A percentile compares a stretch with the other conserved stretches of the same genome.
Evolutionary conservation across 2,113 vertebrate species (phyloP).

Genomic region (Zootoca vivipara): DNA sequence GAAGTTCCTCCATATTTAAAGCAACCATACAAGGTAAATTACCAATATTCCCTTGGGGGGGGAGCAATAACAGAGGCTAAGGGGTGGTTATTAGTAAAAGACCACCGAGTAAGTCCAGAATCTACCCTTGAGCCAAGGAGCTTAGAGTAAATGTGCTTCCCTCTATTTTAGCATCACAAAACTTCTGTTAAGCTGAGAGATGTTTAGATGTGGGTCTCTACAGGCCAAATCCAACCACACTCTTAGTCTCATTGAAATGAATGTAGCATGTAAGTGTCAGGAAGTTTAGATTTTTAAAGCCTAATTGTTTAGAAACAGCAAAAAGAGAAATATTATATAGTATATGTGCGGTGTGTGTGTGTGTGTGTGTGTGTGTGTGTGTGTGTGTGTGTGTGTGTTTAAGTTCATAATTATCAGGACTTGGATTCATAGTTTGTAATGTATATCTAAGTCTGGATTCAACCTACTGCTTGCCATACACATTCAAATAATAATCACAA

Average conservation of each 20-base stretch:
- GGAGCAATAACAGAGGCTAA: not conserved
- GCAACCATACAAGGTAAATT: not conserved
- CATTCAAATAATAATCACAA: slow-evolving; percentile 20
- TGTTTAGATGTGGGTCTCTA: not conserved
- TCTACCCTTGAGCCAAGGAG: not conserved
- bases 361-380: not conserved
- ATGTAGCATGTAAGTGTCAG: not conserved
- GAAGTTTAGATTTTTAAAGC: not conserved
- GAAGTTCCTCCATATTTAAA: not conserved
- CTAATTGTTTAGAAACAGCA: not conserved
- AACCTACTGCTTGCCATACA: not conserved
- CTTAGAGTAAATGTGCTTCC: not conserved
- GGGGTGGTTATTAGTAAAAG: not conserved
- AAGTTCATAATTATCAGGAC: fast-evolving
- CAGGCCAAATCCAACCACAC: too few relatives aligned
- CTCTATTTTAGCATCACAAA: not conserved
- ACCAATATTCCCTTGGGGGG: not conserved
- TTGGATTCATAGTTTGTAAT: too few relatives aligned
- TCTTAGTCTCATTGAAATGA: not conserved
- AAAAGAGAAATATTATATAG: not conserved
- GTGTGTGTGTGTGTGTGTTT: not conserved
- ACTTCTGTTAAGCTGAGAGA: not conserved
- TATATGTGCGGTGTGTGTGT: not conserved
- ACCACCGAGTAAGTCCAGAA: not conserved
- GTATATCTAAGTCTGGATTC: too few relatives aligned